These are phyloP conservation scores for Zaprionus inermis DNA, from an alignment of 1,140 invertebrate genomes.

Conservation along the genomic window DNA sequence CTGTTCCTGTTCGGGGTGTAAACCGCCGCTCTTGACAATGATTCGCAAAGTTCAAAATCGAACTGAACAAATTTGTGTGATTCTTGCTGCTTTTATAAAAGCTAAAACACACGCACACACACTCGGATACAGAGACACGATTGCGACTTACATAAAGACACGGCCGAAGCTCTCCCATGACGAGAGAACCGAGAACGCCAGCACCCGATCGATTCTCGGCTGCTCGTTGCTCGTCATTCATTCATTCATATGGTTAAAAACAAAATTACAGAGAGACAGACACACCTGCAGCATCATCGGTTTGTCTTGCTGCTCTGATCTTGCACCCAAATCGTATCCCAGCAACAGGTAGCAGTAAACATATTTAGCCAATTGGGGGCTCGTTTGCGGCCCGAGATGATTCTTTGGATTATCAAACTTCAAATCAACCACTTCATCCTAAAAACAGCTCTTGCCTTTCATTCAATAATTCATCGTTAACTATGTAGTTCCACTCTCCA, in stretches of 20 bases:
- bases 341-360: constrained; percentile 1
- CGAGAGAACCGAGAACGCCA: constrained; percentile 30
- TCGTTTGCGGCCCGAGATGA: neutral
- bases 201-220: constrained; percentile 29
- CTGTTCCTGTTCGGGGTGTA: constrained; percentile 22
- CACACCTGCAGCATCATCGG: neutral
- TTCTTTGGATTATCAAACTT: neutral
- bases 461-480: neutral
- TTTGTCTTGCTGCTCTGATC: neutral
- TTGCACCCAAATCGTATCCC: neutral
- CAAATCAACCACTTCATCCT: neutral
- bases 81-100: constrained; percentile 80
- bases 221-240: neutral
- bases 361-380: constrained; percentile 1
- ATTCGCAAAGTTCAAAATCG: constrained; percentile 66
- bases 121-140: neutral
- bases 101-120: constrained; percentile 35
- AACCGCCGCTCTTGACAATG: constrained; percentile 61
- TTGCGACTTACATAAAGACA: constrained; percentile 43
- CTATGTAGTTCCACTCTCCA: neutral
- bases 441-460: neutral
- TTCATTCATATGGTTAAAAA: neutral
- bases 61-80: constrained; percentile 68
- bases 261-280: neutral
- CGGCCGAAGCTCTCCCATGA: constrained; percentile 38